Evolutionary conservation across 2,888 invertebrate species (phyloP), one percentile per base, ranked within the genome.

Genomic region (Eupithecia subfuscata): DNA sequence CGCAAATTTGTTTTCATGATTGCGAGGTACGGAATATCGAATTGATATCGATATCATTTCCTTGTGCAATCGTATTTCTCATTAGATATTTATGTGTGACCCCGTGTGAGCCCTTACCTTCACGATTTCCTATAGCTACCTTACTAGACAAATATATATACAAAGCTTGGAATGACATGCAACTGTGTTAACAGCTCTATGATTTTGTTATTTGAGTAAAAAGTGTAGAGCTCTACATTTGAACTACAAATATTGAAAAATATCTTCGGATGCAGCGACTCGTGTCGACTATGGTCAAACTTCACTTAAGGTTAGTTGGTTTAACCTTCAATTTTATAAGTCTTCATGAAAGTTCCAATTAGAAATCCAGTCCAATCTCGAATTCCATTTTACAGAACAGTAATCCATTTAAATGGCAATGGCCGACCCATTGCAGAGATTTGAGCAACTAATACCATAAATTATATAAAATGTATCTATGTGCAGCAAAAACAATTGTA

Each of bases 1-100:
- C 91, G 90, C 91, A 94, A 94, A 94, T 95, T 94, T 94, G 94
- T 94, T 94, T 93, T 92, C 92, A 90, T 94, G 93, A 94, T 94
- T 94, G 93, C 92, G 85, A 87, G 87, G 89, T 90, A 91, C 89
- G 89, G 86, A 89, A 89, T 92, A 93, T 92, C 91, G 92, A 89
- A 92, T 91, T 92, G 89, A 89, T 92, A 92, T 94, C 90, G 91
- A 91, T 92, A 91, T 91, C 86, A 91, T 91, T 92, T 92, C 90
- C 89, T 90, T 89, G 88, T 85, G 89, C 90, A 91, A 92, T 91
- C 90, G 88, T 90, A 91, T 90, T 89, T 90, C 90, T 90, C 88
- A 91, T 92, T 92, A 90, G 86, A 86, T 88, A 87, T 89, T 90
- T 90, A 90, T 90, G 88, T 89, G 89, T 91, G 91, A 91, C 90